These are phyloP conservation scores for Lophotriccus pileatus DNA, from an alignment of 2,797 vertebrate species.

Conservation along the genomic window DNA sequence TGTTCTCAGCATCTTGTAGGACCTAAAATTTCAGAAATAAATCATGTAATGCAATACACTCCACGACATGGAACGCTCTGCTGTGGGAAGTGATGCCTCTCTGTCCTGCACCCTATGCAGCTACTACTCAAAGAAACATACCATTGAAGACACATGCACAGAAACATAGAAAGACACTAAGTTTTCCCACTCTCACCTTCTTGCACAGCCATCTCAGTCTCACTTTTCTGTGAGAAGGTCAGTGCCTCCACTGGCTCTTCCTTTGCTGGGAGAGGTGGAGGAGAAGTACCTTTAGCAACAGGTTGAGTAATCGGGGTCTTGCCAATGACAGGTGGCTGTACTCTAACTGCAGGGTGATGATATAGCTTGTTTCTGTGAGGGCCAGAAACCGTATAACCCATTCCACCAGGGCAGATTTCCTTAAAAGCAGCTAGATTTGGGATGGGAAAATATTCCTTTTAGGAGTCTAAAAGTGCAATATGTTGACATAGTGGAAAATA, in stretches of 20 bases:
- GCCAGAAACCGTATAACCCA: slow-evolving; percentile 96
- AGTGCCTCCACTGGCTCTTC: slow-evolving; percentile 90
- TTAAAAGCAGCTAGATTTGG: slow-evolving; percentile 93
- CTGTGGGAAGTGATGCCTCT: background rate
- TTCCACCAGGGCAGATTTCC: slow-evolving; percentile 98
- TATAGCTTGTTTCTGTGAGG: slow-evolving; percentile 85
- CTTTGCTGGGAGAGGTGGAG: slow-evolving; percentile 86
- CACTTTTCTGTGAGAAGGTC: slow-evolving; percentile 82
- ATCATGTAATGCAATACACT: background rate
- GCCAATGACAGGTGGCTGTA: slow-evolving; percentile 78
- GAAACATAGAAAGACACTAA: slow-evolving; percentile 26
- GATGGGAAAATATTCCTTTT: slow-evolving; percentile 83
- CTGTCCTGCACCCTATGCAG: background rate
- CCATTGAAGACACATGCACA: slow-evolving; percentile 35
- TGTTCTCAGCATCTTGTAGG: background rate
- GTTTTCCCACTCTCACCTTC: slow-evolving; percentile 80
- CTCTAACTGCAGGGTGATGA: slow-evolving; percentile 82
- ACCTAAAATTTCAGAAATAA: background rate
- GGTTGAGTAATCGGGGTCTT: slow-evolving; percentile 82
- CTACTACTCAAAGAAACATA: background rate
- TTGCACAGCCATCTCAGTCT: slow-evolving; percentile 75
- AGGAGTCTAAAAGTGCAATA: slow-evolving; percentile 81
- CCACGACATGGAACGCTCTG: background rate
- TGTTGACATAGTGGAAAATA: slow-evolving; percentile 80
- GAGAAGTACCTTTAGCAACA: slow-evolving; percentile 82